Base-by-base conservation (phyloP, 1,140 invertebrate species). In the Spodoptera litura region DNA sequence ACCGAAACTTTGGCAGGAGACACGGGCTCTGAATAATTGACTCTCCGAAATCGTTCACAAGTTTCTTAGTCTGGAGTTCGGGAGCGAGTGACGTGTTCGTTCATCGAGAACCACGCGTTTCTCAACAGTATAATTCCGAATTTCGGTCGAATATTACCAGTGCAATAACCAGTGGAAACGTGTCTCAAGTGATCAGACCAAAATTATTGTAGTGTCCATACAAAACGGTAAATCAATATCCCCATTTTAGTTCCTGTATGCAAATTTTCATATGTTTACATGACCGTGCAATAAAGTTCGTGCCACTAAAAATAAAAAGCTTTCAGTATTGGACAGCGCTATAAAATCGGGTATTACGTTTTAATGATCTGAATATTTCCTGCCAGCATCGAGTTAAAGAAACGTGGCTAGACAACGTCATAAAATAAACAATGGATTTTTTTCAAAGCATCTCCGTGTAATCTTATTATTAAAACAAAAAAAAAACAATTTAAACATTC, bases 1-100 rank as follows among this genome's bases (percentile, higher is more conserved):
- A 79, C 88, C 81, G 91, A 92, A 94, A 88, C 86, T 92, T 94
- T 94, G 92, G 92, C 92, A 94, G 86, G 88, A 85, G 85, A 91
- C 85, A 89, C 89, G 86, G 81, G 85, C 85, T 87, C 87, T 84
- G 76, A 89, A 89, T 91, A 89, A 88, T 89, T 87, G 90, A 85
- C 88, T 91, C 89, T 89, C 87, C 83, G 77, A 87, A 91, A 88
- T 81, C 85, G 90, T 88, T 87, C 90, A 86, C 80, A 88, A 88
- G 80, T 88, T 90, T 89, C 85, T 91, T 91, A 94, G 90, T 91
- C 91, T 92, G 91, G 89, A 94, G 87, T 83, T 80, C 89, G 84
- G 79, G 81, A 86, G 83, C 75, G 86, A 83, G 81, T 88, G 83
- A 88, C 78, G 86, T 86, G 79, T 82, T 82, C 83, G 81, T 74